phyloP scores from a whole-genome alignment of 2,888 invertebrate genomes.

The Temnothorax rugatulus region DNA sequence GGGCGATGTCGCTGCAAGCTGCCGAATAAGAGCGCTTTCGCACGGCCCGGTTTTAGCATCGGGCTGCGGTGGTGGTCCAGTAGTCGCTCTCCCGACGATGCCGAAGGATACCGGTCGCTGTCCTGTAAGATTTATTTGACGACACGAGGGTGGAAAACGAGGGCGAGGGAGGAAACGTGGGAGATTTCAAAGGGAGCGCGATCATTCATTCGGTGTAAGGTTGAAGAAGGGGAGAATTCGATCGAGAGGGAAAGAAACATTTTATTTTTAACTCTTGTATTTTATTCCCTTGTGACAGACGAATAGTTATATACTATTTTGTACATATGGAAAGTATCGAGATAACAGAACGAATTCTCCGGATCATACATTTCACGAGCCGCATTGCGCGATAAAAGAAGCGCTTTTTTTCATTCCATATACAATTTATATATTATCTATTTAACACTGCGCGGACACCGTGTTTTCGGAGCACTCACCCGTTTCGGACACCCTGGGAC shows the following conservation, averaged over 20 bases:
- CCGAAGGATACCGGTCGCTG: constrained; percentile 38
- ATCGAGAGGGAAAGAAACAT: constrained; percentile 22
- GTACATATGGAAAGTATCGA: background rate
- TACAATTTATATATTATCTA: background rate
- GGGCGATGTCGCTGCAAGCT: background rate
- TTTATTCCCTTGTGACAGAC: constrained; percentile 11
- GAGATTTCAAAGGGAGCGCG: constrained; percentile 47
- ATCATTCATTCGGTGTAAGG: constrained; percentile 28
- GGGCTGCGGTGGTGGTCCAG: background rate
- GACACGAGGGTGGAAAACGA: constrained; percentile 43
- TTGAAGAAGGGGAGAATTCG: constrained; percentile 11
- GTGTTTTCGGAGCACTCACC: no score
- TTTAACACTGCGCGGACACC: background rate
- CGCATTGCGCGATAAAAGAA: background rate
- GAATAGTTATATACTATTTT: background rate
- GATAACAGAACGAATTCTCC: background rate
- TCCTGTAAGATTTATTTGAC: constrained; percentile 50
- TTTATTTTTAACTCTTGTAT: constrained; percentile 25
- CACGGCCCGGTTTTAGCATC: constrained; percentile 30
- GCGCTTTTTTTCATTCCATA: background rate
- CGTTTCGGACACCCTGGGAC: no score
- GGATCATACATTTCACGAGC: background rate
- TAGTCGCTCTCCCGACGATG: constrained; percentile 2
- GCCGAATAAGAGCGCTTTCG: constrained; percentile 46
- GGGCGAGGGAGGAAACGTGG: constrained; percentile 19